These are phyloP conservation scores for Nothura maculosa DNA, from an alignment of 2,797 vertebrate genomes.

Conservation along the genomic window DNA sequence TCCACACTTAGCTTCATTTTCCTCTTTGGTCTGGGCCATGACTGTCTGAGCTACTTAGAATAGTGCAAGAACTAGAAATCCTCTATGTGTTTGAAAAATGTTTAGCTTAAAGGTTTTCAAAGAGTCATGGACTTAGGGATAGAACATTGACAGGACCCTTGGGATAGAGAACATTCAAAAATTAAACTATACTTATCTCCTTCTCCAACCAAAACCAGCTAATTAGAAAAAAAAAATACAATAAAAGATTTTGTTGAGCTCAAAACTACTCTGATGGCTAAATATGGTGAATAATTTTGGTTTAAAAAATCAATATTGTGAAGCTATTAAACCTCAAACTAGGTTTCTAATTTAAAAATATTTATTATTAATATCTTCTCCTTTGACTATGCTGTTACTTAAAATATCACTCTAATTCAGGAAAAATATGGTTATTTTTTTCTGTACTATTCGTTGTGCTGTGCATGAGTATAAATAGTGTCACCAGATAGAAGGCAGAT, in stretches of 20 bases:
- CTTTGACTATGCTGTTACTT: constrained; percentile 1
- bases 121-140: not conserved
- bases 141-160: not conserved
- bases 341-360: constrained; percentile 13
- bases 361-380: constrained; percentile 19
- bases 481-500: constrained; percentile 52
- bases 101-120: not conserved
- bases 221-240: not conserved
- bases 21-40: not conserved
- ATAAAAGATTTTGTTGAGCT: not conserved
- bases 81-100: not conserved
- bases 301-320: constrained; percentile 30
- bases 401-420: constrained; percentile 41
- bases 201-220: constrained; percentile 11
- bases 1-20: not conserved
- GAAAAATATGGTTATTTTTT: constrained; percentile 36
- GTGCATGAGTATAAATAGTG: constrained; percentile 57
- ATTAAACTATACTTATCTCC: not conserved
- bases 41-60: not conserved
- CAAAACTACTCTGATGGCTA: constrained; percentile 19
- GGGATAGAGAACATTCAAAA: not conserved
- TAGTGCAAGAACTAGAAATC: not conserved
- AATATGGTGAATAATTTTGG: constrained; percentile 20
- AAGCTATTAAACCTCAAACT: constrained; percentile 34
- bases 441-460: constrained; percentile 59